Percentiles rank a stretch among this genome's conserved stretches.
phyloP scores from a whole-genome alignment of 2,113 vertebrate species.

The Leucopsar rothschildi region DNA sequence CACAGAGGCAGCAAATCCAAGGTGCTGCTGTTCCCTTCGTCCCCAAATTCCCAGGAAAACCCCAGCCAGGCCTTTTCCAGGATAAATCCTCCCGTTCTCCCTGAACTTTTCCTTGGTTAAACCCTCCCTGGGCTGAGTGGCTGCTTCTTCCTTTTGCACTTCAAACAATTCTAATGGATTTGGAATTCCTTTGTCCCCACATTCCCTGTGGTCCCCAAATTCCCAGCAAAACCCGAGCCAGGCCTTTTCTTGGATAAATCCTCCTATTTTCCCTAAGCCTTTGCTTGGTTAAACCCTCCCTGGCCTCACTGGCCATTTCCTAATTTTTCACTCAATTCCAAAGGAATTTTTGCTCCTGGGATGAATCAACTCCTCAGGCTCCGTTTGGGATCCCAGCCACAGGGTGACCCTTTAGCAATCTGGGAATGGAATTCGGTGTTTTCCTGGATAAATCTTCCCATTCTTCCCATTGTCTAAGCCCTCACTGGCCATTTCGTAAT shows the following conservation, averaged over 20 bases:
- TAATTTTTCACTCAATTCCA: background rate
- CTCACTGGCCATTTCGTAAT: background rate
- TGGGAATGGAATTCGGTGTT: no score
- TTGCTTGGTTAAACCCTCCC: background rate
- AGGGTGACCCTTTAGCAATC: no score
- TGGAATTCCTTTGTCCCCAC: background rate
- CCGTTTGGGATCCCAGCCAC: no score
- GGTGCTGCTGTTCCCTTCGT: accelerated
- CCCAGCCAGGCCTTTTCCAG: background rate
- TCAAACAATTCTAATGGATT: background rate
- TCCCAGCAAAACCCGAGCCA: background rate
- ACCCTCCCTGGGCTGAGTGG: background rate
- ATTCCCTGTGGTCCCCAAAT: background rate
- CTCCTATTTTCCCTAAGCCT: background rate
- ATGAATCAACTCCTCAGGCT: background rate
- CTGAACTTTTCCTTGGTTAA: accelerated
- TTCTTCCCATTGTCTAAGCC: background rate
- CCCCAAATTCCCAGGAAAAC: background rate
- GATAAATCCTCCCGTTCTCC: background rate
- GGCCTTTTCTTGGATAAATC: background rate
- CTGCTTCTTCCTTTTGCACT: background rate
- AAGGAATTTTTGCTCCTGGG: background rate
- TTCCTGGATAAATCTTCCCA: no score
- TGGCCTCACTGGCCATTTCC: background rate
- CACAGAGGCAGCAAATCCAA: accelerated